phyloP scores from a whole-genome alignment of 2,888 invertebrate species.

The Augochlorella aurata region DNA sequence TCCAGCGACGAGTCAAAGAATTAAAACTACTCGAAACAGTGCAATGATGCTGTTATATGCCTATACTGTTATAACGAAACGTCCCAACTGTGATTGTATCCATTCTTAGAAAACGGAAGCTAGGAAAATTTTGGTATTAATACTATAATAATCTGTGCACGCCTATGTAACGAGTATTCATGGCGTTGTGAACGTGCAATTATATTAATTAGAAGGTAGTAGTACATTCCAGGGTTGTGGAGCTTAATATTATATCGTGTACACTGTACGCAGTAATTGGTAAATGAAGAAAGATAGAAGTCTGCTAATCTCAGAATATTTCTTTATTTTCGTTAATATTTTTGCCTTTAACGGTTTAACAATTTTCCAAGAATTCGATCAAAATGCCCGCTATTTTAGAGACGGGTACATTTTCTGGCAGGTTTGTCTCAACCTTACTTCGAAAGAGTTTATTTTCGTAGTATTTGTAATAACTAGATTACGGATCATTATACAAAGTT shows the following conservation, averaged over 20 bases:
- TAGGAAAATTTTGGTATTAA: constrained; percentile 19
- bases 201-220: constrained; percentile 17
- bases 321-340: neutral
- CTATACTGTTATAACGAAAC: constrained; percentile 47
- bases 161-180: constrained; percentile 24
- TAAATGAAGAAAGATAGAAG: neutral
- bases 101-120: constrained; percentile 18
- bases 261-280: neutral
- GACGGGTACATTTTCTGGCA: neutral
- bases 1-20: constrained; percentile 33
- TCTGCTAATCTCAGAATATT: constrained; percentile 20
- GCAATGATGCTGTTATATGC: constrained; percentile 1
- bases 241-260: constrained; percentile 20
- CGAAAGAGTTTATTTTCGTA: no score
- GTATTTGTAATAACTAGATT: no score
- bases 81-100: constrained; percentile 51
- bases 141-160: constrained; percentile 2
- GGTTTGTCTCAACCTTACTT: no score
- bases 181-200: constrained; percentile 7
- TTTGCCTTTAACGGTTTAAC: neutral
- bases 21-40: constrained; percentile 32
- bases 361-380: constrained; percentile 1
- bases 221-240: constrained; percentile 14
- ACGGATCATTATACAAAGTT: no score
- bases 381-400: neutral